Percentiles rank a stretch among this genome's conserved stretches.
phyloP scores from a whole-genome alignment of 1,140 invertebrate genomes.

The Lysiphlebus fabarum region DNA sequence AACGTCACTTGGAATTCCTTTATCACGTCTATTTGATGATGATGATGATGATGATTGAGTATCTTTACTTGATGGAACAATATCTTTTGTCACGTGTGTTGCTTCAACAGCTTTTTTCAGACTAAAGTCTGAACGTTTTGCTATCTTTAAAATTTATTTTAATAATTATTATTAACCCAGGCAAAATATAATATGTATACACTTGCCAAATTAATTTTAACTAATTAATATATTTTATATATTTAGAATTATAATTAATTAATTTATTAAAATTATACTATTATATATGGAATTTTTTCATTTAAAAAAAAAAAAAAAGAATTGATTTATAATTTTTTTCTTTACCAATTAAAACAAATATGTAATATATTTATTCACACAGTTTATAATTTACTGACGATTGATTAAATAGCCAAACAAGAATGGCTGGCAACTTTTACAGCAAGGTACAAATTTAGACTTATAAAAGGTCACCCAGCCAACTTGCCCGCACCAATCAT shows the following conservation, averaged over 20 bases:
- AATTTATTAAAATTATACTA: too few species aligned
- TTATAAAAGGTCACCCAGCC: conserved; percentile 49
- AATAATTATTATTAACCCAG: background rate
- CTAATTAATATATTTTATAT: conserved; percentile 4
- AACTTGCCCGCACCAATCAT: conserved; percentile 33
- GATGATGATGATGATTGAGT: conserved; percentile 26
- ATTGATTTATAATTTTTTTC: too few species aligned
- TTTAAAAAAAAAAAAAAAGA: too few species aligned
- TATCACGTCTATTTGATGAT: conserved; percentile 34
- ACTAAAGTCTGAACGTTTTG: conserved; percentile 66
- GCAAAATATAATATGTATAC: background rate
- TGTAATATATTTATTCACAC: too few species aligned
- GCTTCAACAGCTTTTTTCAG: conserved; percentile 65
- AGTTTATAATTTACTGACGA: too few species aligned
- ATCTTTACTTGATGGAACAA: conserved; percentile 51
- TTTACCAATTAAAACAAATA: too few species aligned
- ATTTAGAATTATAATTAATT: background rate
- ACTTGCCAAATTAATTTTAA: background rate
- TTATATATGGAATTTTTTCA: too few species aligned
- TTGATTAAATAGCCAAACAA: background rate
- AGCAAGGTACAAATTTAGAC: conserved; percentile 44
- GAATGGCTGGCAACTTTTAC: conserved; percentile 30
- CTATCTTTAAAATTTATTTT: conserved; percentile 48
- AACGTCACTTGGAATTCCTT: conserved; percentile 47
- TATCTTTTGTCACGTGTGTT: conserved; percentile 63